phyloP scores from a whole-genome alignment of 2,113 vertebrate species.

The Phaethon lepturus region DNA sequence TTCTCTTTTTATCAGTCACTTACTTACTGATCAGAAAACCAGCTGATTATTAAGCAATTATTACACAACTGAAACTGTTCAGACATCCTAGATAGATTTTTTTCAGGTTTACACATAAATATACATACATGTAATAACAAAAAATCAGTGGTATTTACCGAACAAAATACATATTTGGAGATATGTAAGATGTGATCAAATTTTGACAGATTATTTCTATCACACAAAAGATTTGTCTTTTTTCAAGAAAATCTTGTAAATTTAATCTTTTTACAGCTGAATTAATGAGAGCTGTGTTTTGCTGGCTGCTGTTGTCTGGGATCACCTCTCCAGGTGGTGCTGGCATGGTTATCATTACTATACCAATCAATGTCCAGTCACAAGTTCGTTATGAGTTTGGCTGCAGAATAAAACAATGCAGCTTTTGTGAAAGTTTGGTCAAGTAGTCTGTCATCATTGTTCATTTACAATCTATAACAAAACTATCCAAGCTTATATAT shows the following conservation, averaged over 20 bases:
- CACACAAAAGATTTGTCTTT: neutral
- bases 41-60: neutral
- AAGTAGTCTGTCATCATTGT: neutral
- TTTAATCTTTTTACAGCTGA: neutral
- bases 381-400: neutral
- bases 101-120: neutral
- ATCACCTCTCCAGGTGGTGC: neutral
- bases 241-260: neutral
- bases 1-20: neutral
- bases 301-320: neutral
- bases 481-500: rapidly evolving
- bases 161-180: neutral
- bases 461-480: neutral
- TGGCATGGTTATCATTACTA: neutral
- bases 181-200: rapidly evolving
- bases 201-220: neutral
- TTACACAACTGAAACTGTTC: neutral
- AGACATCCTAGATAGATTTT: neutral
- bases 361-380: neutral
- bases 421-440: neutral
- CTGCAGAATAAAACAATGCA: neutral
- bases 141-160: rapidly evolving
- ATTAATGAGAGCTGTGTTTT: neutral
- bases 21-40: neutral
- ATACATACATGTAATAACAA: neutral